Evolutionary conservation across 2,888 invertebrate species (phyloP).

Genomic region (Tribolium freemani): DNA sequence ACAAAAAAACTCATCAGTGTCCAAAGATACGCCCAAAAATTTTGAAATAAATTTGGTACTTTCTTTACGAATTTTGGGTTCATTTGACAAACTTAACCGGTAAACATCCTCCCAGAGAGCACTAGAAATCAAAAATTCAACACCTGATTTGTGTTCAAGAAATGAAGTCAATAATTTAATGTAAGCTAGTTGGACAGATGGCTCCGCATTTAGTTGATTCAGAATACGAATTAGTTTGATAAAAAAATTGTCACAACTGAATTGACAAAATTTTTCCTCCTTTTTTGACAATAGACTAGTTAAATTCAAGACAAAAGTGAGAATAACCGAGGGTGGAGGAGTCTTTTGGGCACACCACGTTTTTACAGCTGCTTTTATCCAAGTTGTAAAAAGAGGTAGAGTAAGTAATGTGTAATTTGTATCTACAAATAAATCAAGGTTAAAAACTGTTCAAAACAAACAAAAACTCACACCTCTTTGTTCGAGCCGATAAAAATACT

Average conservation of each 20-base stretch:
- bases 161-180: constrained; percentile 75
- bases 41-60: constrained; percentile 72
- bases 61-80: constrained; percentile 76
- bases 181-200: constrained; percentile 74
- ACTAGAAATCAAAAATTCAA: constrained; percentile 74
- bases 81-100: constrained; percentile 75
- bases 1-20: constrained; percentile 70
- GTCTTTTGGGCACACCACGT: constrained; percentile 57
- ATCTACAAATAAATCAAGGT: background rate
- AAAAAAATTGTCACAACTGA: constrained; percentile 68
- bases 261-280: constrained; percentile 74
- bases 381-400: constrained; percentile 63
- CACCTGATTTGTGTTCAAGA: constrained; percentile 74
- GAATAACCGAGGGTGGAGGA: constrained; percentile 43
- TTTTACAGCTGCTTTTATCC: constrained; percentile 67
- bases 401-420: background rate
- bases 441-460: background rate
- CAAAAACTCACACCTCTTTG: background rate
- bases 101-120: constrained; percentile 78
- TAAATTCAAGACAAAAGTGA: constrained; percentile 75
- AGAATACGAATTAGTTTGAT: background rate
- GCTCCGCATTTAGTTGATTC: background rate
- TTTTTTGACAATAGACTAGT: constrained; percentile 73
- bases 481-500: background rate
- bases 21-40: constrained; percentile 72